Conservation (phyloP, 2,113 vertebrate species). For the Nerophis lumbriciformis region DNA sequence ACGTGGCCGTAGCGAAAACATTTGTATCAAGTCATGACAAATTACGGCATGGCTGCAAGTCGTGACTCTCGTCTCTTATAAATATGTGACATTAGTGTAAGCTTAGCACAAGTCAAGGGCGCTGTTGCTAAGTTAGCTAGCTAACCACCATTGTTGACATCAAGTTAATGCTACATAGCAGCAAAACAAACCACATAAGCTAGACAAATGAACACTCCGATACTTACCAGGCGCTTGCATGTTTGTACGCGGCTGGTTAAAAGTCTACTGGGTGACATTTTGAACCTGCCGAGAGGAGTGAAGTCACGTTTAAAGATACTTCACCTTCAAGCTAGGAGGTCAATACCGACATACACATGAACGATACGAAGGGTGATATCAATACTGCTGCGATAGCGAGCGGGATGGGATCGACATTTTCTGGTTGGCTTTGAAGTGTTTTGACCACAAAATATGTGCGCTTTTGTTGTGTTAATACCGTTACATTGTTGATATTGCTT, state of each 20-base stretch:
- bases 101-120: not conserved
- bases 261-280: slow-evolving; percentile 58
- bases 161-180: not conserved
- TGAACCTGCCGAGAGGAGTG: not conserved
- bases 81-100: not conserved
- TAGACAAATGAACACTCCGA: accelerated
- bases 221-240: slow-evolving; percentile 69
- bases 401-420: not conserved
- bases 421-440: too few species aligned
- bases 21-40: not conserved
- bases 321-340: slow-evolving; percentile 59
- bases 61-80: not conserved
- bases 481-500: too few species aligned
- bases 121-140: not conserved
- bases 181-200: accelerated
- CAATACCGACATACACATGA: not conserved
- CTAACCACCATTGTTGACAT: slow-evolving; percentile 6
- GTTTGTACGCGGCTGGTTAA: slow-evolving; percentile 49
- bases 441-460: too few species aligned
- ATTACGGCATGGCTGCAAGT: not conserved
- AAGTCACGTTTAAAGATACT: slow-evolving; percentile 5
- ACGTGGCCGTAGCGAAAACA: not conserved
- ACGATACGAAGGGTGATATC: too few species aligned
- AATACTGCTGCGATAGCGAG: too few species aligned
- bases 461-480: too few species aligned